These are phyloP conservation scores for Diachrysia chrysitis DNA, from an alignment of 2,888 invertebrate species.

Conservation along the genomic window DNA sequence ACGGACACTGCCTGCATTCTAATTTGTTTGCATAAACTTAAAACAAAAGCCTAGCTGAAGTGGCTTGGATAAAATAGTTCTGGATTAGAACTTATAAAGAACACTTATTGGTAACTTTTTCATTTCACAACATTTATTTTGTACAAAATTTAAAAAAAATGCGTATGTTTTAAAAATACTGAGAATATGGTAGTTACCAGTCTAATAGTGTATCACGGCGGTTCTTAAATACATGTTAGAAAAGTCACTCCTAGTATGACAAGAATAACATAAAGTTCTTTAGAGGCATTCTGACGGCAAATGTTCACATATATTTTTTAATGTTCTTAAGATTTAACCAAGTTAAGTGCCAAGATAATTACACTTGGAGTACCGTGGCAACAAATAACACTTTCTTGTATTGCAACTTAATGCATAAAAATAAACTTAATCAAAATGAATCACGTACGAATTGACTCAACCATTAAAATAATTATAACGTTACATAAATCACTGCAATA, in stretches of 20 bases:
- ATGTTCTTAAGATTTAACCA: not conserved
- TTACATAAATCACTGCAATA: conserved; percentile 64
- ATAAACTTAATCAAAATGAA: conserved; percentile 37
- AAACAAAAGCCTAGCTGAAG: conserved; percentile 71
- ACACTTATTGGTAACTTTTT: not conserved
- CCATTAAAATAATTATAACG: conserved; percentile 60
- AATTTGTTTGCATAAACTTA: conserved; percentile 77
- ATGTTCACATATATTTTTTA: too few species aligned
- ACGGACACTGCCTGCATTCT: conserved; percentile 67
- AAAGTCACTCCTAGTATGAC: too few species aligned
- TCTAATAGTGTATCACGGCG: too few species aligned
- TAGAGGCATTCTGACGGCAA: too few species aligned
- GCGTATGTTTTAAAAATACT: too few species aligned
- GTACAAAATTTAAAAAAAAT: too few species aligned
- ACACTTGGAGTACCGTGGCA: not conserved
- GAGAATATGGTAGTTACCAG: too few species aligned
- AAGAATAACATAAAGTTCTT: too few species aligned
- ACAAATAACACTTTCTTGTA: conserved; percentile 1
- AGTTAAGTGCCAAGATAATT: not conserved
- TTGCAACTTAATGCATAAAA: conserved; percentile 11
- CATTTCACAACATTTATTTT: too few species aligned
- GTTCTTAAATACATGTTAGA: too few species aligned
- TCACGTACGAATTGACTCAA: conserved; percentile 56
- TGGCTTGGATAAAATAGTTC: conserved; percentile 39
- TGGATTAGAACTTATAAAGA: conserved; percentile 43